phyloP scores from a whole-genome alignment of 1,140 invertebrate genomes.

The Drosophila navojoa region DNA sequence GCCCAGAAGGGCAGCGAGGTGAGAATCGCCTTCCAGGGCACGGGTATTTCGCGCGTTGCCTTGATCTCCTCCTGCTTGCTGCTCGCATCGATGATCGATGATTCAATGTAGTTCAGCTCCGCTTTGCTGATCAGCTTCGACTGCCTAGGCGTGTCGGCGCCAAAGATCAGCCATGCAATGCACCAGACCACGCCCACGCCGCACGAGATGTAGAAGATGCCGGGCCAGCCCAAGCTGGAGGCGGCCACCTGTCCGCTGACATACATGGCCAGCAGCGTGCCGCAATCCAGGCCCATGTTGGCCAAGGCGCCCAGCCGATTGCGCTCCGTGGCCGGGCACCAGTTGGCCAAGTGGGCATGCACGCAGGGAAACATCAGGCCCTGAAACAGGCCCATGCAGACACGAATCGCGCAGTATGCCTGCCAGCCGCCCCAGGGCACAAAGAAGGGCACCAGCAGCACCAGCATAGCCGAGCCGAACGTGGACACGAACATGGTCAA shows the following conservation, averaged over 20 bases:
- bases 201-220: slow-evolving; percentile 91
- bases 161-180: slow-evolving; percentile 87
- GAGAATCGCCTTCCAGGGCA: slow-evolving; percentile 91
- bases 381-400: slow-evolving; percentile 90
- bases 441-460: slow-evolving; percentile 83
- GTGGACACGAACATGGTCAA: slow-evolving; percentile 86
- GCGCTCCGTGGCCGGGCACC: slow-evolving; percentile 87
- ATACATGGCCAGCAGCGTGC: slow-evolving; percentile 89
- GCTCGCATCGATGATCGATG: slow-evolving; percentile 59
- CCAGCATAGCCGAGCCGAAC: slow-evolving; percentile 84
- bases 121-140: slow-evolving; percentile 86
- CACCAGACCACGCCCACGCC: slow-evolving; percentile 86
- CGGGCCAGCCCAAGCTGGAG: slow-evolving; percentile 89
- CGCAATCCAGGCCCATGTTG: slow-evolving; percentile 88
- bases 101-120: slow-evolving; percentile 88
- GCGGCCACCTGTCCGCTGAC: slow-evolving; percentile 87
- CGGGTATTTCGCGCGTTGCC: slow-evolving; percentile 43
- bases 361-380: slow-evolving; percentile 91
- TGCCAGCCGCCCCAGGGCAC: slow-evolving; percentile 86
- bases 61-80: slow-evolving; percentile 35
- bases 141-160: slow-evolving; percentile 87
- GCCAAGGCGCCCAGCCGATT: slow-evolving; percentile 86
- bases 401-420: slow-evolving; percentile 86
- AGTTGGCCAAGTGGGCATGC: slow-evolving; percentile 91
- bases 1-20: slow-evolving; percentile 93